Percentiles rank a stretch among this genome's conserved stretches.
Evolutionary conservation across 1,140 invertebrate genomes (phyloP).

Genomic region (Lepidurus couesii): DNA sequence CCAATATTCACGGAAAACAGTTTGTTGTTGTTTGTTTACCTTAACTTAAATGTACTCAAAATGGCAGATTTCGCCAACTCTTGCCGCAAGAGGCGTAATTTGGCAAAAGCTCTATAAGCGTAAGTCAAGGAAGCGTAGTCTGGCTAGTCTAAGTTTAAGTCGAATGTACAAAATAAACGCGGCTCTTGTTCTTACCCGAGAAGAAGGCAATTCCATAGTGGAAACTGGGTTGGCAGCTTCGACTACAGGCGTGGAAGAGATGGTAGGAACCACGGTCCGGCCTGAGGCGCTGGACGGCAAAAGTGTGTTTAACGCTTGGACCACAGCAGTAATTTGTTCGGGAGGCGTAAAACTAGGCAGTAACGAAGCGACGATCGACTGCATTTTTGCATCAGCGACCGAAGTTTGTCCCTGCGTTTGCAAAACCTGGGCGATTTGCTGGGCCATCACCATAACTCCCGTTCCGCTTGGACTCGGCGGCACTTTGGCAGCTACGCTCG

Average conservation of each 20-base stretch:
- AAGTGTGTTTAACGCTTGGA: constrained; percentile 45
- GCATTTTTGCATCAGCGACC: constrained; percentile 66
- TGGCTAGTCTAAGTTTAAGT: too few species aligned
- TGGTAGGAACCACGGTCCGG: constrained; percentile 26
- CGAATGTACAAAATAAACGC: too few species aligned
- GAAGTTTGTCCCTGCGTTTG: constrained; percentile 68
- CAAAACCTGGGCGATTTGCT: constrained; percentile 67
- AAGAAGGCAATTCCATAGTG: background rate
- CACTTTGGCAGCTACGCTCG: background rate
- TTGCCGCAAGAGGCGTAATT: too few species aligned
- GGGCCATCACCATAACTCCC: constrained; percentile 53
- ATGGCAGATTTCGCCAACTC: too few species aligned
- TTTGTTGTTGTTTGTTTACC: too few species aligned
- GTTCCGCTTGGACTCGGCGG: constrained; percentile 2
- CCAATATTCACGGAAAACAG: too few species aligned
- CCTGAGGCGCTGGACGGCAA: background rate
- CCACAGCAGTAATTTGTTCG: constrained; percentile 50
- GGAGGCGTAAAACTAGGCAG: constrained; percentile 58
- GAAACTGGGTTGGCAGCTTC: background rate
- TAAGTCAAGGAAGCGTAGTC: too few species aligned
- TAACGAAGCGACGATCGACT: constrained; percentile 69
- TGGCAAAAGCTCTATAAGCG: too few species aligned
- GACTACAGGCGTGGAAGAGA: constrained; percentile 25
- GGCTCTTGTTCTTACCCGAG: too few species aligned
- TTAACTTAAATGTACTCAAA: too few species aligned